Evolutionary conservation across 37 sponge, comb jelly and placozoan species (phyloP).

Genomic region (Haliclona indistincta): DNA sequence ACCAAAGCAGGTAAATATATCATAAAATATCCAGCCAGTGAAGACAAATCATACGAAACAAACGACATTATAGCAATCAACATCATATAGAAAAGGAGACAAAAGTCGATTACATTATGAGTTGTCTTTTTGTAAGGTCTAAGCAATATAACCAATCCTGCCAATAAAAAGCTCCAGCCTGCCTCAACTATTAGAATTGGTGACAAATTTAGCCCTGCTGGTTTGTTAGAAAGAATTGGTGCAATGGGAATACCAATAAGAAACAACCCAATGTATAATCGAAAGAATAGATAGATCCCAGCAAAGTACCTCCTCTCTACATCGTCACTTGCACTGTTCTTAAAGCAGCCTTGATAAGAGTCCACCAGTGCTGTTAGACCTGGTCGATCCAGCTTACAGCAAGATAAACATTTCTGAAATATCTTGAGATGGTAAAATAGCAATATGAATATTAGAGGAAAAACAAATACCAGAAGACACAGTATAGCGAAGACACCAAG

Average conservation of each 20-base stretch:
- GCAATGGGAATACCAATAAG: background rate
- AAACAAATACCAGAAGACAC: background rate
- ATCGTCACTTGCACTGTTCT: conserved; percentile 3
- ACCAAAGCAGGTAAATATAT: background rate
- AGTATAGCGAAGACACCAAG: background rate
- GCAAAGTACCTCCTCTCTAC: conserved; percentile 25
- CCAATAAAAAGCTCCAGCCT: no score
- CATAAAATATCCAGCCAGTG: background rate
- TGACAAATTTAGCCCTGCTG: no score
- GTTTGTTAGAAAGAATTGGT: no score
- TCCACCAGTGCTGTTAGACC: background rate
- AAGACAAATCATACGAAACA: background rate
- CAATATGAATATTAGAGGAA: background rate
- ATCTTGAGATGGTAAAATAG: background rate
- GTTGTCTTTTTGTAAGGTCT: background rate
- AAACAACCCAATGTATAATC: background rate
- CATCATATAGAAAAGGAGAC: background rate
- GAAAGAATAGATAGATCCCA: conserved; percentile 18
- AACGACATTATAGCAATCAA: background rate
- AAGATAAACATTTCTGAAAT: background rate
- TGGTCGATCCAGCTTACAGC: background rate
- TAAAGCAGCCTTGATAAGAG: conserved; percentile 23
- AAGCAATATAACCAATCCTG: background rate
- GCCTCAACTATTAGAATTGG: no score
- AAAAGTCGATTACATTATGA: background rate